These are phyloP conservation scores for Lampris incognitus DNA, from an alignment of 2,113 vertebrate species.

Conservation along the genomic window DNA sequence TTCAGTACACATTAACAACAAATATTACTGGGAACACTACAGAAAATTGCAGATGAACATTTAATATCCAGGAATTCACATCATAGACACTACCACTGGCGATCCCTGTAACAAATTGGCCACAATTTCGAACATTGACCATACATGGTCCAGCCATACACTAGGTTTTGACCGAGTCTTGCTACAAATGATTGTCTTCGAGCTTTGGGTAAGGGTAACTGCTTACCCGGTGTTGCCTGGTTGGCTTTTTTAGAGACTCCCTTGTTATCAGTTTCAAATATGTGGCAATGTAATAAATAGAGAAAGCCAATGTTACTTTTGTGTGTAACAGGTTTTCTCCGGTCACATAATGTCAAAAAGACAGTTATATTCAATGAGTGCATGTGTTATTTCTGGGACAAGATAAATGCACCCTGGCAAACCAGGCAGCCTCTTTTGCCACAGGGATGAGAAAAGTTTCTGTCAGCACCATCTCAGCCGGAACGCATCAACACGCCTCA, in stretches of 20 bases:
- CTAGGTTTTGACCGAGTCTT: too few relatives aligned
- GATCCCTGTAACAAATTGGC: too few relatives aligned
- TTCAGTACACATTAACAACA: too few relatives aligned
- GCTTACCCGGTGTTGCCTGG: background rate
- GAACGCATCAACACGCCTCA: slow-evolving; percentile 45
- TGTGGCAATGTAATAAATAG: slow-evolving; percentile 13
- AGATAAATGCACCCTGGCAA: slow-evolving; percentile 38
- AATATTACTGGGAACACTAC: too few relatives aligned
- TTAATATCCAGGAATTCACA: too few relatives aligned
- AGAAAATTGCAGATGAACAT: too few relatives aligned
- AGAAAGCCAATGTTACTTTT: slow-evolving; percentile 14
- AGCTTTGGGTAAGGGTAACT: too few relatives aligned
- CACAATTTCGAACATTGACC: too few relatives aligned
- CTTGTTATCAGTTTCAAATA: slow-evolving; percentile 12
- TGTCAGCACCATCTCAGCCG: slow-evolving; percentile 36
- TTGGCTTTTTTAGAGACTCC: background rate
- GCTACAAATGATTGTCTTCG: too few relatives aligned
- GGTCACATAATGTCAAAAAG: slow-evolving; percentile 30
- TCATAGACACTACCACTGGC: too few relatives aligned
- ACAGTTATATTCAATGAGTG: slow-evolving; percentile 22
- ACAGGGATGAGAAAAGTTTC: slow-evolving; percentile 42
- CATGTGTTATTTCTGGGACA: slow-evolving; percentile 36
- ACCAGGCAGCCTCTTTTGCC: slow-evolving; percentile 39
- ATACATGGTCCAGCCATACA: too few relatives aligned
- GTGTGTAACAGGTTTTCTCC: slow-evolving; percentile 15